phyloP scores from a whole-genome alignment of 2,888 invertebrate species.

The Orthosia gracilis region DNA sequence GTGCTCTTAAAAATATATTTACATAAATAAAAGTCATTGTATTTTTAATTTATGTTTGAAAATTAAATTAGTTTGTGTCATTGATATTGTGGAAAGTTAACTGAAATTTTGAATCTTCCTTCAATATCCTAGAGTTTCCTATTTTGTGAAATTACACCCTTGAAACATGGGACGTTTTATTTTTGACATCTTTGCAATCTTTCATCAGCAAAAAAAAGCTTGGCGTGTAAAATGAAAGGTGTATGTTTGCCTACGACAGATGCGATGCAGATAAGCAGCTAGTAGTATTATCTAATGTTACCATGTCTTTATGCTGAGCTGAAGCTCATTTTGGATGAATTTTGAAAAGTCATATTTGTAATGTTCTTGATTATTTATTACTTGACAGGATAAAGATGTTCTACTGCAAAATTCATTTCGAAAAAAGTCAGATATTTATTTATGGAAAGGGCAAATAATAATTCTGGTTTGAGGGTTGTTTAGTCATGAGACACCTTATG shows the following conservation, averaged over 20 bases:
- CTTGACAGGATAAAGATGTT: too few relatives aligned
- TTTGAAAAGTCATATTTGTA: too few relatives aligned
- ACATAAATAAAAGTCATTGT: slow-evolving; percentile 48
- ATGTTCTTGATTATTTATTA: too few relatives aligned
- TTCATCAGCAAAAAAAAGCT: not conserved
- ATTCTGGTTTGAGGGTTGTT: too few relatives aligned
- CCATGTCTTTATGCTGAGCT: too few relatives aligned
- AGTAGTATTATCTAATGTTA: too few relatives aligned
- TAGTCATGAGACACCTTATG: too few relatives aligned
- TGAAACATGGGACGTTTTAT: not conserved
- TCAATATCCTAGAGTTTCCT: not conserved
- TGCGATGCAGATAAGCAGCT: too few relatives aligned
- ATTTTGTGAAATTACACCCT: not conserved
- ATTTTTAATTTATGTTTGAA: slow-evolving; percentile 7
- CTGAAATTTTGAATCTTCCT: slow-evolving; percentile 1
- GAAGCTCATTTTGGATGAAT: too few relatives aligned
- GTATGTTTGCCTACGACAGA: not conserved
- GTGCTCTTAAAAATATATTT: slow-evolving; percentile 7
- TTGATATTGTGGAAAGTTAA: slow-evolving; percentile 24
- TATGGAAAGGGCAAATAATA: too few relatives aligned
- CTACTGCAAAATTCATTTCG: too few relatives aligned
- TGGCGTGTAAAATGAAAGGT: not conserved
- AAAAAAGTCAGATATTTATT: too few relatives aligned
- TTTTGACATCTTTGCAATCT: not conserved
- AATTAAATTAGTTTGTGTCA: slow-evolving; percentile 37